Conservation (phyloP, 2,113 vertebrate genomes). For the Brienomyrus longianalis region DNA sequence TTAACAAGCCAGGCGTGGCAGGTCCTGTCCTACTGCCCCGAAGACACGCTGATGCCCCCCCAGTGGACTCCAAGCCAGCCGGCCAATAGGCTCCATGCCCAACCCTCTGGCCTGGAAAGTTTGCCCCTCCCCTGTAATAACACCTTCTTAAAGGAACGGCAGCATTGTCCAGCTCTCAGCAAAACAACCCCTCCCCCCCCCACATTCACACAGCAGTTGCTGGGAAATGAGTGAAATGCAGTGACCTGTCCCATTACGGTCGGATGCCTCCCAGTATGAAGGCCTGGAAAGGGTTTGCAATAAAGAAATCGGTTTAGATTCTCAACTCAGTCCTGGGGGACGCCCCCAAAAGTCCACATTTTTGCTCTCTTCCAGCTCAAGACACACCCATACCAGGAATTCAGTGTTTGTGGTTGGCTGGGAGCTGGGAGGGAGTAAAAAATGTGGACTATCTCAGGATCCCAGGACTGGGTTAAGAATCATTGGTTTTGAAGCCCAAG, state of each 20-base stretch:
- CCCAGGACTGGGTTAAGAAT: not conserved
- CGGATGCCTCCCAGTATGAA: not conserved
- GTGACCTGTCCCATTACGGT: not conserved
- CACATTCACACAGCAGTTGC: slow-evolving; percentile 35
- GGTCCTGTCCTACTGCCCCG: not conserved
- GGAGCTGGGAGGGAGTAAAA: not conserved
- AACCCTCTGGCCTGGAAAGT: not conserved
- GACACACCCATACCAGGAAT: not conserved
- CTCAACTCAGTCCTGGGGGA: not conserved
- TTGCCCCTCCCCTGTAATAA: not conserved
- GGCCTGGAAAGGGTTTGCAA: not conserved
- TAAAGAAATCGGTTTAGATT: not conserved
- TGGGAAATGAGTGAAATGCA: slow-evolving; percentile 26
- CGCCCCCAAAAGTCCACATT: not conserved
- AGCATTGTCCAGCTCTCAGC: slow-evolving; percentile 10
- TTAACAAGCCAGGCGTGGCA: not conserved
- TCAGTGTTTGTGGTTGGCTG: not conserved
- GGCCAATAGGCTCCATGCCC: not conserved
- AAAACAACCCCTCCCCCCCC: slow-evolving; percentile 30
- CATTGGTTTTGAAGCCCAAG: not conserved
- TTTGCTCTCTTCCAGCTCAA: not conserved
- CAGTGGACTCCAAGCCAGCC: not conserved
- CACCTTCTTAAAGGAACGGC: not conserved
- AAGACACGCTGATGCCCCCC: not conserved
- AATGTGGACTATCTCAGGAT: not conserved